Base-by-base conservation (phyloP, 2,797 vertebrate genomes). In the Pseudomugil tenellus region DNA sequence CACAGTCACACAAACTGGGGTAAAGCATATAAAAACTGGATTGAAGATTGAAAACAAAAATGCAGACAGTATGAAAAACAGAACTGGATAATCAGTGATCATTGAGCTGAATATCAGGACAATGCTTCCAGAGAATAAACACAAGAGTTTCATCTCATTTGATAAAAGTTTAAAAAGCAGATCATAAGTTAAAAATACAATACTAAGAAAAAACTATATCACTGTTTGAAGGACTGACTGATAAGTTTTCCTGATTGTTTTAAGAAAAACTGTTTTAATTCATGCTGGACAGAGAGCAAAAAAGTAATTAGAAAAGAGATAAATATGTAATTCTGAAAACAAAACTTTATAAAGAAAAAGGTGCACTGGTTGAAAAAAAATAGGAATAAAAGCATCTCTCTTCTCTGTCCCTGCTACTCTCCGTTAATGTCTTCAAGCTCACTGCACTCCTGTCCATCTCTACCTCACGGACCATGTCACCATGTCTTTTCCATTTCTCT, bases 401-500 rank as follows among this genome's bases (percentile, higher is more conserved):
- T 66, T 53, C 11, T 3, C 49, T 57, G 41, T 67, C 57, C 29
- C 29, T 62, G 4, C 56, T 55, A 16, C 59, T 79, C 60, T 84
- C 67, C 76, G 79, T 85, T 69, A 70, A 79, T 73, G 72, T 80
- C 66, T 70, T 65, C 26, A 67, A 79, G 68, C 49, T 70, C 28
- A 73, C 43, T 58, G 52, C 74, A 49, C 31, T 75, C 62, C 60
- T 76, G 78, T 80, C 65, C 77, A 81, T 84, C 81, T 79, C 76
- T 77, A 23, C 83, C 58, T 82, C 81, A 55, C 52, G 25, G 69
- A 17, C 57, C 56, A 41, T 83, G 35, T 67, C 74, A 67, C 48
- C 63, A 74, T 72, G 80, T 81, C 74, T 85, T 70, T 77, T 68
- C 62, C 80, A 84, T 87, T 74, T 84, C 81, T 78, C 79, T 67